A percentile compares a stretch with the other conserved stretches of the same genome.
phyloP scores from a whole-genome alignment of 2,797 vertebrate species.

The Etheostoma nigrum region DNA sequence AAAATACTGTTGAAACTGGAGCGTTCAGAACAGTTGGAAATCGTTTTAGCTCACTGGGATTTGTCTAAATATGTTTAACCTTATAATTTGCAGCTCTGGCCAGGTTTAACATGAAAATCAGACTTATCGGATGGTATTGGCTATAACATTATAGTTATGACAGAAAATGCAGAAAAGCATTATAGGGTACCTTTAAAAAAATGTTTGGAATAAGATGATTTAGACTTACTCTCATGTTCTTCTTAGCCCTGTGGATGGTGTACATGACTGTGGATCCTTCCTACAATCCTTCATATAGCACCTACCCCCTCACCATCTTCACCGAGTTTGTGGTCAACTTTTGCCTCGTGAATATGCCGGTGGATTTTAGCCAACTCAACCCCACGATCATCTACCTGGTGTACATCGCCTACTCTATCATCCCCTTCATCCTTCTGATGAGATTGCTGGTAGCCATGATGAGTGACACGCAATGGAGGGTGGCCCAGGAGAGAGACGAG shows the following conservation, averaged over 20 bases:
- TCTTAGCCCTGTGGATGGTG: constrained; percentile 83
- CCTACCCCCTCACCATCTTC: constrained; percentile 85
- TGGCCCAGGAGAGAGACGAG: constrained; percentile 86
- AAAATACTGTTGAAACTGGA: no score
- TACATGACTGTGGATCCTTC: constrained; percentile 80
- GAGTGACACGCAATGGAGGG: constrained; percentile 87
- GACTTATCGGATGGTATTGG: no score
- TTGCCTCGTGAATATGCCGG: constrained; percentile 84
- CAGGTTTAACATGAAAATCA: no score
- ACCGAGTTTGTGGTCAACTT: constrained; percentile 85
- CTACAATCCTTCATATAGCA: constrained; percentile 76
- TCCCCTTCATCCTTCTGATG: constrained; percentile 83
- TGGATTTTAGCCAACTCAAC: constrained; percentile 81
- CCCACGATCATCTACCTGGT: constrained; percentile 82
- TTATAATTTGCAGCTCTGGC: no score
- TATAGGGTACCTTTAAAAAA: constrained; percentile 1
- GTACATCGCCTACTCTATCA: constrained; percentile 80
- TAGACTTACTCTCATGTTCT: neutral
- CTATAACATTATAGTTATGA: no score
- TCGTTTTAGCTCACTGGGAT: no score
- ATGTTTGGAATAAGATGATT: neutral
- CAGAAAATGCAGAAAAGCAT: no score
- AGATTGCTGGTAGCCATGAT: constrained; percentile 88
- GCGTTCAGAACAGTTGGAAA: no score
- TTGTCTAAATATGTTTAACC: no score